Percentiles rank a stretch among this genome's conserved stretches.
These are phyloP conservation scores for Myripristis jacobus DNA, from an alignment of 2,797 vertebrate genomes.

Conservation along the genomic window DNA sequence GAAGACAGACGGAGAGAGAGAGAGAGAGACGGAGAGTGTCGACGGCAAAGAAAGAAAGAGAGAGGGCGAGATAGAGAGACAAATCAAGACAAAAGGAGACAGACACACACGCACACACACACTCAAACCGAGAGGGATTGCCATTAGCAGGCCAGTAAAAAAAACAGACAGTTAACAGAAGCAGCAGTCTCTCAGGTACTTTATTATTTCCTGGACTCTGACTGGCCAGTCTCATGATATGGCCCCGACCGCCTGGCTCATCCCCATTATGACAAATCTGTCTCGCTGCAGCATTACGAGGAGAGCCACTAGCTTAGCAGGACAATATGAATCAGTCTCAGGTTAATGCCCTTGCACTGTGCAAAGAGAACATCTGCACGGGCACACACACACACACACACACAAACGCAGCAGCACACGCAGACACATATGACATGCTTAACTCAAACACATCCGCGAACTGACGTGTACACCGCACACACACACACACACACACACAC, in stretches of 20 bases:
- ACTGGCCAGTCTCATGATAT: conserved; percentile 50
- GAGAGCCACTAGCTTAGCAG: conserved; percentile 66
- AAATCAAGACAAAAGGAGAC: conserved; percentile 62
- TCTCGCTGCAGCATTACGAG: conserved; percentile 65
- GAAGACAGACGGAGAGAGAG: neutral
- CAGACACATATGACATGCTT: neutral
- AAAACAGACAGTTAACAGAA: conserved; percentile 66
- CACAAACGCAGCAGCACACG: conserved; percentile 1
- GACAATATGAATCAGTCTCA: conserved; percentile 67
- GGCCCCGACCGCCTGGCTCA: conserved; percentile 60
- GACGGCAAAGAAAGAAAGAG: conserved; percentile 4
- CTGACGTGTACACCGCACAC: neutral
- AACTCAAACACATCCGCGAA: neutral
- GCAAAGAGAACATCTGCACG: conserved; percentile 20
- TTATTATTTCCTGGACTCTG: conserved; percentile 71
- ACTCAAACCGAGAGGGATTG: conserved; percentile 38
- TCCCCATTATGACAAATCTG: conserved; percentile 75
- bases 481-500: conserved; percentile 12
- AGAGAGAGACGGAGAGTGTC: neutral
- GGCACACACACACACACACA: neutral
- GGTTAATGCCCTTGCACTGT: conserved; percentile 66
- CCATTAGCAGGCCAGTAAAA: conserved; percentile 60
- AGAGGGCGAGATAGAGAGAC: conserved; percentile 23
- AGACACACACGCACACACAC: conserved; percentile 27
- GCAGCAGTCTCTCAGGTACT: conserved; percentile 72